A percentile compares a stretch with the other conserved stretches of the same genome.
These are phyloP conservation scores for Diadumene lineata DNA, from an alignment of 92 coral and sea anemone genomes.

Conservation along the genomic window DNA sequence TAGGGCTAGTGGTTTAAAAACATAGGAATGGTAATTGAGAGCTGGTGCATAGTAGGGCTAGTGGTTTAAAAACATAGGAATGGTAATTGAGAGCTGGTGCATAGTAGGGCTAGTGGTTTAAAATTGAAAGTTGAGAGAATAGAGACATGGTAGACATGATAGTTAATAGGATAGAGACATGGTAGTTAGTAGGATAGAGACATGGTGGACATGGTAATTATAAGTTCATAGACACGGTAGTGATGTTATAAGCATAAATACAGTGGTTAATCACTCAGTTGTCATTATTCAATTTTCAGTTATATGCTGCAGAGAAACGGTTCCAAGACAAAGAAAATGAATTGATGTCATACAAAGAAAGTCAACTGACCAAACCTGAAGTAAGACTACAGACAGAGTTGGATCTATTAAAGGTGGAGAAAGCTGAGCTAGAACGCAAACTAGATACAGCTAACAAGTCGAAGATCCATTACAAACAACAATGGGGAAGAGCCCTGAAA, in stretches of 20 bases:
- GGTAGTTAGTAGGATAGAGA: too few species aligned
- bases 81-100: too few species aligned
- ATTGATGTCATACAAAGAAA: conserved; percentile 87
- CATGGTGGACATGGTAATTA: too few species aligned
- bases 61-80: too few species aligned
- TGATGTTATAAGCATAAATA: not conserved
- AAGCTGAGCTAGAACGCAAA: conserved; percentile 92
- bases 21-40: too few species aligned
- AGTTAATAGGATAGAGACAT: too few species aligned
- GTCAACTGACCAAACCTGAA: conserved; percentile 93
- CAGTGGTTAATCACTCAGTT: not conserved
- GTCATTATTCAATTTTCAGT: conserved; percentile 50
- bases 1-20: too few species aligned
- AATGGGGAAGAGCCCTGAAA: conserved; percentile 96
- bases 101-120: too few species aligned
- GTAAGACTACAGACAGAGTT: conserved; percentile 89
- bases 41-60: too few species aligned
- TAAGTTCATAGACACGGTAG: not conserved
- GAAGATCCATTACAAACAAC: conserved; percentile 95
- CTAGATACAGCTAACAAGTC: conserved; percentile 91
- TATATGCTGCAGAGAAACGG: conserved; percentile 91
- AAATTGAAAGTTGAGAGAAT: too few species aligned
- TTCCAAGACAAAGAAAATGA: conserved; percentile 89
- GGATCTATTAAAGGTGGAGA: conserved; percentile 80
- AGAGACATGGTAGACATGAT: too few species aligned